Percentiles rank a stretch among this genome's conserved stretches.
These are phyloP conservation scores for Sebastes ruberrimus DNA, from an alignment of 2,797 vertebrate genomes.

Conservation along the genomic window DNA sequence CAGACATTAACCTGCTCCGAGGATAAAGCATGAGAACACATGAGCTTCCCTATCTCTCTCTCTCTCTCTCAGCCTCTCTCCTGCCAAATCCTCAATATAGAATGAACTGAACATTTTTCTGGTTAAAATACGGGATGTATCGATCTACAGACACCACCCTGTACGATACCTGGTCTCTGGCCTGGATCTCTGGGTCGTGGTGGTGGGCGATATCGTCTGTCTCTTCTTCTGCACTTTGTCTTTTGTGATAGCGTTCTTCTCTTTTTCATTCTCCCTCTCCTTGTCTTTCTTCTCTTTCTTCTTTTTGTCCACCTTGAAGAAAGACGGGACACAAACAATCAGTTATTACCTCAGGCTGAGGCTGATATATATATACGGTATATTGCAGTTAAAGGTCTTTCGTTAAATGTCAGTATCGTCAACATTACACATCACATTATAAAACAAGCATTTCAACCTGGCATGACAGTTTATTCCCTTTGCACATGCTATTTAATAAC, in stretches of 20 bases:
- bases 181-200: conserved; percentile 66
- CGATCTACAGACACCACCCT: background rate
- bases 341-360: background rate
- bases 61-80: background rate
- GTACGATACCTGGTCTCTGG: conserved; percentile 77
- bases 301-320: conserved; percentile 83
- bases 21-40: background rate
- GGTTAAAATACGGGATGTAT: background rate
- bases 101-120: background rate
- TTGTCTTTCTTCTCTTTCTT: conserved; percentile 99
- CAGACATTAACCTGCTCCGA: conserved; percentile 33
- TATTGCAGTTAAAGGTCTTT: background rate
- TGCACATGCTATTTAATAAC: background rate
- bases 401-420: background rate
- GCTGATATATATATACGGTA: background rate
- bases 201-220: conserved; percentile 62
- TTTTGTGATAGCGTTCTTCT: conserved; percentile 89
- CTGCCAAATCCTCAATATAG: background rate
- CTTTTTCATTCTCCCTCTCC: conserved; percentile 93
- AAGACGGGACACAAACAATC: background rate
- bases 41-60: background rate
- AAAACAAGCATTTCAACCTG: background rate
- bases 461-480: background rate
- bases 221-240: conserved; percentile 90
- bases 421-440: background rate